Percentiles rank a stretch among this genome's conserved stretches.
Conservation (phyloP, 2,797 vertebrate genomes). For the Syngnathus rostellatus region DNA sequence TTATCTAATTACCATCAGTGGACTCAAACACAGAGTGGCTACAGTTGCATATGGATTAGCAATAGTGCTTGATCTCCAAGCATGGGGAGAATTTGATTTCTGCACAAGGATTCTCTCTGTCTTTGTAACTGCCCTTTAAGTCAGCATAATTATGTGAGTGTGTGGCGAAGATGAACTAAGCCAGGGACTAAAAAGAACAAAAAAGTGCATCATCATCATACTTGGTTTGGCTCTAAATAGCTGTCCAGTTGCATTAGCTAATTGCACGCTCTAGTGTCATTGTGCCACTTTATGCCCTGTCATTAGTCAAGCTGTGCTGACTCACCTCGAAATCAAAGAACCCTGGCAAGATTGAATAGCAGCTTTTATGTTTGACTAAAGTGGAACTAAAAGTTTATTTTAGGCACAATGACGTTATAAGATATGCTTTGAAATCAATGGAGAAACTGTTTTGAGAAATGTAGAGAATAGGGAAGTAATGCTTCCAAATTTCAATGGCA, state of each 20-base stretch:
- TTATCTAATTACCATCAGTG: no score
- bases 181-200: constrained; percentile 1
- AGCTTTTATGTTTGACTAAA: neutral
- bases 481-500: neutral
- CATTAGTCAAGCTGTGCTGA: constrained; percentile 33
- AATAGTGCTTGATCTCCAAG: constrained; percentile 25
- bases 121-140: constrained; percentile 23
- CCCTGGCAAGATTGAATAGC: neutral
- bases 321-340: constrained; percentile 15
- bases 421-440: neutral
- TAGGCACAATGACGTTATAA: neutral
- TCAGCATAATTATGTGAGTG: constrained; percentile 10
- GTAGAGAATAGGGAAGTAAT: neutral
- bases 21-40: no score
- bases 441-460: neutral
- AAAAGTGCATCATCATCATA: constrained; percentile 54
- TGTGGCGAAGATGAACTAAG: constrained; percentile 30
- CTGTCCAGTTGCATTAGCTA: constrained; percentile 61
- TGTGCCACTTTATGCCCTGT: constrained; percentile 31
- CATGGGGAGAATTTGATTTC: constrained; percentile 20
- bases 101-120: constrained; percentile 17
- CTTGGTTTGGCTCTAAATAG: constrained; percentile 27
- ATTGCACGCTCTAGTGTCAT: constrained; percentile 45
- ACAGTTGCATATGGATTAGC: constrained; percentile 16
- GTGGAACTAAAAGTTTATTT: neutral